These are phyloP conservation scores for Phylloscopus trochiloides DNA, from an alignment of 2,113 vertebrate species.

Conservation along the genomic window DNA sequence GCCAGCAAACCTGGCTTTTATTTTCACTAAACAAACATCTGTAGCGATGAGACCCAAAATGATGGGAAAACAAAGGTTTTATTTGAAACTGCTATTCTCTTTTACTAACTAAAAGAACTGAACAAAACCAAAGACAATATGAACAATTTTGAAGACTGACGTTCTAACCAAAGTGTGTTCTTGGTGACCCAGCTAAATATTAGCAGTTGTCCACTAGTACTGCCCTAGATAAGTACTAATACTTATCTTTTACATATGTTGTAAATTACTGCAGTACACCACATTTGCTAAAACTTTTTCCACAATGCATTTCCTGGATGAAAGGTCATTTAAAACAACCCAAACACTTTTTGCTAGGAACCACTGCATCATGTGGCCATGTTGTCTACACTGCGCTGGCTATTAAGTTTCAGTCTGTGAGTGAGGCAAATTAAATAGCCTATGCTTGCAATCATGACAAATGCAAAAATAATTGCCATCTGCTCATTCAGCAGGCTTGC, in stretches of 20 bases:
- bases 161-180: background rate
- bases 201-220: background rate
- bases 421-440: background rate
- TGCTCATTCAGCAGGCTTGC: background rate
- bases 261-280: background rate
- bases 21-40: background rate
- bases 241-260: background rate
- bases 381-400: background rate
- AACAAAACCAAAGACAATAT: background rate
- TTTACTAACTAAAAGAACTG: background rate
- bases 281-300: background rate
- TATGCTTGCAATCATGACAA: background rate
- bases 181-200: background rate
- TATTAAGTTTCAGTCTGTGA: background rate
- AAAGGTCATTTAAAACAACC: background rate
- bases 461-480: background rate
- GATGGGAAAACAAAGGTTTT: background rate
- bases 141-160: background rate
- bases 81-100: background rate
- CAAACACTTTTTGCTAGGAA: background rate
- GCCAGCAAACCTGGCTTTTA: background rate
- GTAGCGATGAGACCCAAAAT: background rate
- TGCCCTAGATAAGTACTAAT: background rate
- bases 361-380: background rate
- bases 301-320: background rate